Conservation (phyloP, 92 coral and sea anemone species). For the Virgularia gustaviana region DNA sequence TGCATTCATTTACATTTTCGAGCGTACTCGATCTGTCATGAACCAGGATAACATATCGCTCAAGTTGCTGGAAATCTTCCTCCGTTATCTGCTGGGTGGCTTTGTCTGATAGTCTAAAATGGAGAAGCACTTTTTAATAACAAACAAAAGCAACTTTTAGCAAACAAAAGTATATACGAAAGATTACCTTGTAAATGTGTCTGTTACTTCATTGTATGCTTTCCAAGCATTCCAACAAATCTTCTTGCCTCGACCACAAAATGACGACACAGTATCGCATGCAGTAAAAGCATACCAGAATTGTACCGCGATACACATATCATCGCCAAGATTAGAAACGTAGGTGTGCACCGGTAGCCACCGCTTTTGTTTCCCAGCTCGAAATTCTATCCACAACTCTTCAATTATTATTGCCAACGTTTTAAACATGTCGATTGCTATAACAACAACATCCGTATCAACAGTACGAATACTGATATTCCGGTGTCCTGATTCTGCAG, state of each 20-base stretch:
- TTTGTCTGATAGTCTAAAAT: neutral
- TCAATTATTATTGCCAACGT: constrained; percentile 2
- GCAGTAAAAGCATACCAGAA: constrained; percentile 13
- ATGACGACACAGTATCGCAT: constrained; percentile 21
- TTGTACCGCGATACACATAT: constrained; percentile 6
- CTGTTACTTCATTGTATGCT: neutral
- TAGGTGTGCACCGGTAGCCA: neutral
- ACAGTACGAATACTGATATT: neutral
- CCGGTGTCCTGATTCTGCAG: neutral
- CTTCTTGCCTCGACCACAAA: constrained; percentile 16
- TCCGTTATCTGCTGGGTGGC: neutral
- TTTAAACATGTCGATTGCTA: neutral
- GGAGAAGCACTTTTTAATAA: neutral
- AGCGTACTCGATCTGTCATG: neutral
- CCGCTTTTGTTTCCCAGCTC: neutral
- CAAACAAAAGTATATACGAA: too few species aligned
- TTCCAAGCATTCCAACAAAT: constrained; percentile 17
- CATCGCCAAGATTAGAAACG: neutral
- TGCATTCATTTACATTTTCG: neutral
- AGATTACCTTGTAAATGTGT: neutral
- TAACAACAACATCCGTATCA: constrained; percentile 4
- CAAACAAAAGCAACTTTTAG: too few species aligned
- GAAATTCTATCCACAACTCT: neutral
- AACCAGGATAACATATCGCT: neutral
- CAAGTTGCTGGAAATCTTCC: neutral